These are phyloP conservation scores for Neoarius graeffei DNA, from an alignment of 2,113 vertebrate genomes.

Conservation along the genomic window DNA sequence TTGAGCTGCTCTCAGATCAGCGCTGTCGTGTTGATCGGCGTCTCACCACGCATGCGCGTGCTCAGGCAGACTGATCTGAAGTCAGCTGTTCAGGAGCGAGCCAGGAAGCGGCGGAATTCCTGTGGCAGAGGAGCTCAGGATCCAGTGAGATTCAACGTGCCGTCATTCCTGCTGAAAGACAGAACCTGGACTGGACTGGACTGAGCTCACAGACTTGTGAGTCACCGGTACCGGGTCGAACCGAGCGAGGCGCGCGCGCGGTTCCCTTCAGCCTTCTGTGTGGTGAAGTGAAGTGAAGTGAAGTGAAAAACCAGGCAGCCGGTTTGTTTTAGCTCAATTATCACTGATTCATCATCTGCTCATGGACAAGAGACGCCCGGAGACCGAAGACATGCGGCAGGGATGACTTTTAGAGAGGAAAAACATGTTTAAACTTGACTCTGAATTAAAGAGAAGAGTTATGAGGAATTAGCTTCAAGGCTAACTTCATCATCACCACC, in stretches of 20 bases:
- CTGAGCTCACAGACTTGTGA: neutral
- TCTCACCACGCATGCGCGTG: neutral
- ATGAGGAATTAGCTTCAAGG: neutral
- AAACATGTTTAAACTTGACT: neutral
- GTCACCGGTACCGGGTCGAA: neutral
- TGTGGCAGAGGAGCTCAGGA: neutral
- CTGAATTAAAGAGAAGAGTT: neutral
- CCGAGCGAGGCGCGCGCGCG: neutral
- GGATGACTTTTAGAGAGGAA: neutral
- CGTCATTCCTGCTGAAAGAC: neutral
- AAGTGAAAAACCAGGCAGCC: neutral
- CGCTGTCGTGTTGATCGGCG: neutral
- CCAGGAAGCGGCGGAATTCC: slow-evolving; percentile 48
- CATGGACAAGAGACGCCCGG: neutral
- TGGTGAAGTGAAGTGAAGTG: neutral
- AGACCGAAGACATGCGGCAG: neutral
- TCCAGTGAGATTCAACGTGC: neutral
- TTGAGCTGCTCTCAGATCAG: slow-evolving; percentile 20
- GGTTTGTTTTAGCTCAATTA: neutral
- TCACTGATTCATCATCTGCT: neutral
- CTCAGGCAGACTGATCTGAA: slow-evolving; percentile 1
- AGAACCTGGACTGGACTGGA: no score
- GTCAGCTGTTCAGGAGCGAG: slow-evolving; percentile 24
- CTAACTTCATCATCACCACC: neutral
- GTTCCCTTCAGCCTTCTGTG: neutral